Evolutionary conservation across 2,888 invertebrate species (phyloP), one percentile per base, ranked within the genome.

Genomic region (Trilocha varians): DNA sequence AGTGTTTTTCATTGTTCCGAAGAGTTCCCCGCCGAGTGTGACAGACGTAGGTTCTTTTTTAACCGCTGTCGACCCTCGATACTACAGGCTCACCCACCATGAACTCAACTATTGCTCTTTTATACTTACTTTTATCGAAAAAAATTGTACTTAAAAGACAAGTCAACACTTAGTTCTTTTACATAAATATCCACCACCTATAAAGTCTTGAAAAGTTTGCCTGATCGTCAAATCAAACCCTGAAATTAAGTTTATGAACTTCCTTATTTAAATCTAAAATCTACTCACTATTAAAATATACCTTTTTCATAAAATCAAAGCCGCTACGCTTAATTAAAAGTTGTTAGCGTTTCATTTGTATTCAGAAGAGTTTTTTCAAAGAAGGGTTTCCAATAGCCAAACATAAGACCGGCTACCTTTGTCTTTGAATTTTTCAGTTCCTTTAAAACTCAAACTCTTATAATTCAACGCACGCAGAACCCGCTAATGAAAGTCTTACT

Each of bases 401-500:
- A 47, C 34, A 34, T 43, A 40, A 38, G 40, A 14, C 43, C 52
- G 49, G 50, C 47, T 53, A 43, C 59, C 59, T 65, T 66, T 72
- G 76, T 74, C 71, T 71, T 48, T 56, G 58, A 71, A 65, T 73
- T 74, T 78, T 75, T 68, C 55, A 46, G 40, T 48, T 65, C 60
- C 62, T 70, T 65, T 64, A 67, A 71, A 76, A 67, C 55, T 62
- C 54, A 39, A 46, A 40, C 50, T 52, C 57, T 77, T 75, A 68
- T 65, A 66, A 84, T 84, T 82, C 83, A 54, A 46, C 59, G 68
- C 84, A 80, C 83, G 84, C 72, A 78, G 68, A 63, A 65, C 66
- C 64, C 73, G 72, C 80, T 84, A 85, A 84, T 82, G 83, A 84
- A 82, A 80, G 78, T 74, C 82, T 79, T 70, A 72, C 75, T 82